phyloP scores from a whole-genome alignment of 2,888 invertebrate species.

The Callyntrura guangdongensis region DNA sequence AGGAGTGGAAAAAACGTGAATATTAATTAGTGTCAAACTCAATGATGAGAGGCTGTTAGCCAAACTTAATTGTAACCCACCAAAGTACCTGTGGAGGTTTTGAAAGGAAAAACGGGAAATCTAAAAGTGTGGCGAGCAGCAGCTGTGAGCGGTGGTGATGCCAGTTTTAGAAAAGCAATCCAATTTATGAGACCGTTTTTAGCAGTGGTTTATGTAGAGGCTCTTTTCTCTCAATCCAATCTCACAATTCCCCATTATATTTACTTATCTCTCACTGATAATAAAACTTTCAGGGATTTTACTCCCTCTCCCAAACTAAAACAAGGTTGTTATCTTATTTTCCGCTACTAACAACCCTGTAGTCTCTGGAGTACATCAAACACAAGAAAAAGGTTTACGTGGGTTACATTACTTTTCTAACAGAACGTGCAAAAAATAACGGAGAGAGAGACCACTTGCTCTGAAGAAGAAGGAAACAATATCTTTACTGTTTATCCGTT shows the following conservation, averaged over 20 bases:
- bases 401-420: neutral
- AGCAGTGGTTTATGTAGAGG: too few relatives aligned
- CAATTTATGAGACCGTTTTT: too few relatives aligned
- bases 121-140: too few relatives aligned
- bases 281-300: too few relatives aligned
- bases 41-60: neutral
- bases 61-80: conserved; percentile 17
- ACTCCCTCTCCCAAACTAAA: too few relatives aligned
- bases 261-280: too few relatives aligned
- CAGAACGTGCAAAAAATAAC: neutral
- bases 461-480: neutral
- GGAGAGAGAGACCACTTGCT: neutral
- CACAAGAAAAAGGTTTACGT: neutral
- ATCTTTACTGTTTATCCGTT: neutral
- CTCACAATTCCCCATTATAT: conserved; percentile 2
- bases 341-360: neutral
- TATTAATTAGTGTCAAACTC: conserved; percentile 50
- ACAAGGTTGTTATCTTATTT: too few relatives aligned
- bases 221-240: neutral
- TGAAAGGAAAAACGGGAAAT: too few relatives aligned
- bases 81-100: neutral
- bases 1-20: neutral
- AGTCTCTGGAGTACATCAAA: neutral
- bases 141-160: too few relatives aligned
- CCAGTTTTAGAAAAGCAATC: too few relatives aligned